Base-by-base conservation (phyloP, 1,140 invertebrate genomes). In the Zaprionus camerounensis region DNA sequence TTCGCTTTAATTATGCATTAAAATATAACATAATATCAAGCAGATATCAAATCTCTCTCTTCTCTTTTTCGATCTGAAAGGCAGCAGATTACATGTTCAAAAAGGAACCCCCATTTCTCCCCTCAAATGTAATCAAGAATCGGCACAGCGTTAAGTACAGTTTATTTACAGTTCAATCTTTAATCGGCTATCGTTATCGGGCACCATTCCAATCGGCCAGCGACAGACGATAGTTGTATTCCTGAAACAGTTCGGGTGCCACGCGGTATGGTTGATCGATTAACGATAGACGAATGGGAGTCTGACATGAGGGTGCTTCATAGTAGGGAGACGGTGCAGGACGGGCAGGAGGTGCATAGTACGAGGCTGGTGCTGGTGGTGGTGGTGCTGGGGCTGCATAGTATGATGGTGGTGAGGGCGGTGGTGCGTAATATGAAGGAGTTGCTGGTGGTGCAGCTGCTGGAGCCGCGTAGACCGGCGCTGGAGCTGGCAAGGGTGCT, bases 181-280 rank as follows among this genome's bases (percentile, higher is more conserved):
- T 20, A 2, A 46, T 31, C 7, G 24, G n/a, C 80, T 90, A 84
- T 51, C 20, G 41, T 46, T 22, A 22, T 59, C 80, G 69, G 3
- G 7, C 41, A 1, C 67, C 31, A 62, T 81, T 74, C 12, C 57
- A 46, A 6, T 80, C 71, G 46, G 66, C 81, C 44, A 85, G 34
- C 3, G 55, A 59, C 41, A 88, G 53, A n/a, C 81, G 88, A 55
- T 88, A 86, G 64, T 90, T 57, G 53, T 91, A 91, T 36, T 91
- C 87, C 46, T 62, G 34, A 13, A 91, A 91, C 3, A 91, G 84
- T 68, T 91, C 87, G n/a, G 87, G 87, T 2, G 90, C 90, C 53
- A 83, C 84, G 5, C 87, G 81, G 36, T 78, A 91, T 9, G 87
- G 87, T 26, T 91, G 87, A 61, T 91, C 87, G 15, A 83, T 70